Conservation (phyloP, 2,797 vertebrate species). For the Helostoma temminkii region DNA sequence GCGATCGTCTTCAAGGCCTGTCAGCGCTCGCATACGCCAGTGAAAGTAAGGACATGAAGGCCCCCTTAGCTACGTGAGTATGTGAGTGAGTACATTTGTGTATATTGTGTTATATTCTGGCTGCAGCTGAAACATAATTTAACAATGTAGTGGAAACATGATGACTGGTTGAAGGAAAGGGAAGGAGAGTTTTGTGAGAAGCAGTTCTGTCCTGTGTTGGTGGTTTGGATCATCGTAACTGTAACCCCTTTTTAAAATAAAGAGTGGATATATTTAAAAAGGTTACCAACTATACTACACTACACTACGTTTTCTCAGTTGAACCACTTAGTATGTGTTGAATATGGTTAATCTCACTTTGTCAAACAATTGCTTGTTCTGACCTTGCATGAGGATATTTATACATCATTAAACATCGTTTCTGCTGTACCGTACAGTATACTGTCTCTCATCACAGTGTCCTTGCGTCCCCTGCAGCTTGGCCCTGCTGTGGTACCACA, state of each 20-base stretch:
- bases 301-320: too few species aligned
- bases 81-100: slow-evolving; percentile 76
- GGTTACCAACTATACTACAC: too few species aligned
- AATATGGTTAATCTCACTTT: background rate
- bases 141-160: slow-evolving; percentile 10
- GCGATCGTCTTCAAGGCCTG: slow-evolving; percentile 97
- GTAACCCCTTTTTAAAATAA: slow-evolving; percentile 3
- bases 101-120: slow-evolving; percentile 34
- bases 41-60: slow-evolving; percentile 99
- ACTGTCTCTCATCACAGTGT: background rate
- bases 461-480: slow-evolving; percentile 80
- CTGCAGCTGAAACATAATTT: slow-evolving; percentile 5
- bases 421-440: background rate
- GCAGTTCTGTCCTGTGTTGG: background rate
- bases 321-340: background rate
- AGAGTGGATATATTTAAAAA: background rate
- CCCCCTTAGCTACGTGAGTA: slow-evolving; percentile 99
- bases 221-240: background rate
- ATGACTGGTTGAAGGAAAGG: too few species aligned
- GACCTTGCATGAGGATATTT: background rate
- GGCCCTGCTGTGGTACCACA: slow-evolving; percentile 98
- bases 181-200: background rate
- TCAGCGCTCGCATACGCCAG: slow-evolving; percentile 96
- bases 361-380: background rate
- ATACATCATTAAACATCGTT: background rate